Base-by-base conservation (phyloP, 2,797 vertebrate genomes). In the Alauda arvensis region DNA sequence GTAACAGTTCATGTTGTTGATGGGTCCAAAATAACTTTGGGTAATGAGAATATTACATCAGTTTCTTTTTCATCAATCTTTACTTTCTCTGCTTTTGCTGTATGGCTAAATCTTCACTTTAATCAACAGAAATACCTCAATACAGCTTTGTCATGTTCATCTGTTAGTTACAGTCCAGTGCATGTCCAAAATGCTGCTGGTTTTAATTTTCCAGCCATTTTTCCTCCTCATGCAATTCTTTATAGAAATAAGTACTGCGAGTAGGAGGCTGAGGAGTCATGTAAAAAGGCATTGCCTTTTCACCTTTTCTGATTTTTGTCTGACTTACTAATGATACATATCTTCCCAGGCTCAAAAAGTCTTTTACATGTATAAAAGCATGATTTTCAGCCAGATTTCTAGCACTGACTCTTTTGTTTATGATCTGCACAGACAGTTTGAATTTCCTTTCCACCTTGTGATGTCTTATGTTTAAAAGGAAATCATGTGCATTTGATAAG, bases 1-100 rank as follows among this genome's bases (percentile, higher is more conserved):
- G 89, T 94, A 79, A 93, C 90, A 80, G 81, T 95, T 94, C 94
- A 95, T 87, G 90, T 96, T 91, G 82, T 94, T 91, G 94, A 94
- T 84, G 93, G 88, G 62, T 84, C 94, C 90, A 94, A 96, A 94
- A 83, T 93, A 37, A 60, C 77, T 91, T 74, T 91, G 89, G 92
- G 91, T 94, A 96, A 96, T 92, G 43, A 86, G 40, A 90, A 69
- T 69, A 53, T 88, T 78, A 61, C 37, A 45, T 69, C 83, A 34
- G 62, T 55, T 86, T 87, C 62, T 88, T 93, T 93, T 87, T 76
- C 23, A 43, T 71, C 71, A 75, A 76, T 68, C 79, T 85, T 88
- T 55, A 40, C 63, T 75, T 88, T 76, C 90, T 90, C 48, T 93
- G 56, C 74, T 88, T 90, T 88, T 74, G 12, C 76, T 91, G 20